These are phyloP conservation scores for Diabrotica virgifera DNA, from an alignment of 1,140 invertebrate genomes.

Conservation along the genomic window DNA sequence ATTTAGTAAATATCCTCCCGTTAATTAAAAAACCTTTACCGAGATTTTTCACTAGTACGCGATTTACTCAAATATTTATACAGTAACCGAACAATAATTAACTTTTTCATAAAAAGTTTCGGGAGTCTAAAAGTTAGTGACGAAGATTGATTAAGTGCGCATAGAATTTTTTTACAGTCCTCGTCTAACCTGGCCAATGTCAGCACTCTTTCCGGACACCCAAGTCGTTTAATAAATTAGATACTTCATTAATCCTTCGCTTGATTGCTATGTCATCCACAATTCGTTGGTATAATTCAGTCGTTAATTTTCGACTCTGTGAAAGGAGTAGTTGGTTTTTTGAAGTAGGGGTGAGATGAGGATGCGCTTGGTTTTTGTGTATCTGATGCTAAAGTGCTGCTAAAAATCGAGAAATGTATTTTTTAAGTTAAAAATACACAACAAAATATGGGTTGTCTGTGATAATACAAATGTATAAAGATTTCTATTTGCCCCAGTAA, in stretches of 20 bases:
- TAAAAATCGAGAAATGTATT: no score
- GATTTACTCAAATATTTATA: neutral
- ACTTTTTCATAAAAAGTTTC: neutral
- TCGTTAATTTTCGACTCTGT: neutral
- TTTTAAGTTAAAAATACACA: no score
- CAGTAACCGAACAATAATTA: neutral
- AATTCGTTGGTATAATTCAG: conserved; percentile 1
- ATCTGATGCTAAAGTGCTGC: no score
- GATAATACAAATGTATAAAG: no score
- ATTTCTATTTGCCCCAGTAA: no score
- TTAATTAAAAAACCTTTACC: no score
- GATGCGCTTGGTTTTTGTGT: no score
- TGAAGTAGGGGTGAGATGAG: neutral
- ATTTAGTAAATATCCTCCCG: no score
- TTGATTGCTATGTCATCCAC: conserved; percentile 1
- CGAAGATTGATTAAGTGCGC: neutral
- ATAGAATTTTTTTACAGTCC: neutral
- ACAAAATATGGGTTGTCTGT: no score
- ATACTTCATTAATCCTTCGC: neutral
- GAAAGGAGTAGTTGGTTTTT: neutral
- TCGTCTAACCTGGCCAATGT: neutral
- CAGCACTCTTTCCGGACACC: conserved; percentile 1
- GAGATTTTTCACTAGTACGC: no score
- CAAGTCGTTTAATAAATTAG: conserved; percentile 3
- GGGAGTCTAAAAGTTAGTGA: neutral